Evolutionary conservation across 2,888 invertebrate genomes (phyloP).

Genomic region (Cacoxenus indagator): DNA sequence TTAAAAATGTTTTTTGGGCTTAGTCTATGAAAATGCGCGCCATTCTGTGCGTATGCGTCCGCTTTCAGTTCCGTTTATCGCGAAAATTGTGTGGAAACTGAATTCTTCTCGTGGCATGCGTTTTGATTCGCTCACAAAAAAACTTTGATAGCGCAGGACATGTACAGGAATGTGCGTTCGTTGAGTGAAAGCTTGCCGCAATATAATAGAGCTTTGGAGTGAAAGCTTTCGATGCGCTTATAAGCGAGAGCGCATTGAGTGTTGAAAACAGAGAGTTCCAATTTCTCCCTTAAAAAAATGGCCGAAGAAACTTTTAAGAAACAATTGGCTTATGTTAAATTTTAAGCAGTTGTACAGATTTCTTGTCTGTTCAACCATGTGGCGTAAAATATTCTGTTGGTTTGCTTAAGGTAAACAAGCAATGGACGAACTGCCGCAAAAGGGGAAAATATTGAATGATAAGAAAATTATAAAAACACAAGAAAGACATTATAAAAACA

Average conservation of each 20-base stretch:
- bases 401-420: too few species aligned
- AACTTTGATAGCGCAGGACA: constrained; percentile 26
- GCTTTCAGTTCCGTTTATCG: constrained; percentile 46
- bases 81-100: constrained; percentile 58
- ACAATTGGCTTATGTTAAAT: too few species aligned
- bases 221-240: constrained; percentile 31
- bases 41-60: constrained; percentile 45
- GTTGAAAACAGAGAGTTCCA: neutral
- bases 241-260: neutral
- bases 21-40: constrained; percentile 31
- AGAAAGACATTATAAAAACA: too few species aligned
- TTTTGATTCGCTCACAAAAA: constrained; percentile 31
- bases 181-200: constrained; percentile 36
- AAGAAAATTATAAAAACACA: too few species aligned
- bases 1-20: neutral
- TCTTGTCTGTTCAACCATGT: too few species aligned
- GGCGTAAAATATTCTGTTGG: too few species aligned
- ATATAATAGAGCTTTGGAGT: constrained; percentile 13
- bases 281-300: neutral
- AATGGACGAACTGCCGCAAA: too few species aligned
- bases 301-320: too few species aligned
- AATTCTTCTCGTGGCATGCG: constrained; percentile 34
- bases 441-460: too few species aligned
- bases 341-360: too few species aligned
- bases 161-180: constrained; percentile 26